These are phyloP conservation scores for Pelusios castaneus DNA, from an alignment of 2,113 vertebrate genomes.

Conservation along the genomic window DNA sequence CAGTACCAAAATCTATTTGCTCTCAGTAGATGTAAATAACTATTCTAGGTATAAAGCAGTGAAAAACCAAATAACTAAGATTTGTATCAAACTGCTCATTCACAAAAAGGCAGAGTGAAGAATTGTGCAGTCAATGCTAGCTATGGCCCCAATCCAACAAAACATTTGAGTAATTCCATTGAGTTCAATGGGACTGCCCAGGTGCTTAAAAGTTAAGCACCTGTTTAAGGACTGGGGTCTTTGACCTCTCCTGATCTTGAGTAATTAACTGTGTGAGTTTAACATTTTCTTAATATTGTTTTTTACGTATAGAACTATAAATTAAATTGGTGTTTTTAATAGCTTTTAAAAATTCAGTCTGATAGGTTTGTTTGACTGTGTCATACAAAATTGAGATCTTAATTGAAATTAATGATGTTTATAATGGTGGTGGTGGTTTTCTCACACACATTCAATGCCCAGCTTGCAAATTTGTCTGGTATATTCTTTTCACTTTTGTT, in stretches of 20 bases:
- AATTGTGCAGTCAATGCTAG: neutral
- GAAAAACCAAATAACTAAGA: neutral
- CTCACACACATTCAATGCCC: neutral
- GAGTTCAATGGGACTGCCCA: neutral
- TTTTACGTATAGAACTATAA: neutral
- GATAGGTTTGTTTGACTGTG: neutral
- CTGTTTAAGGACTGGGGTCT: neutral
- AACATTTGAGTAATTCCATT: neutral
- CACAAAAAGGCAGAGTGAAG: neutral
- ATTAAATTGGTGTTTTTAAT: neutral
- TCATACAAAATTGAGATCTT: neutral
- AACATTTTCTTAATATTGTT: neutral
- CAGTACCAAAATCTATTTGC: neutral
- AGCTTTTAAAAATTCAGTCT: neutral
- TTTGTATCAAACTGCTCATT: neutral
- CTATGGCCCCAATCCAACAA: neutral
- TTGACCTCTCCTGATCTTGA: neutral
- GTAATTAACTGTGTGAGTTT: neutral
- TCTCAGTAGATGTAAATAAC: neutral
- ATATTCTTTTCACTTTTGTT: constrained; percentile 42
- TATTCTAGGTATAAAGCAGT: neutral
- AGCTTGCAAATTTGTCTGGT: neutral
- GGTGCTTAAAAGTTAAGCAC: neutral
- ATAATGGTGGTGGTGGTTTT: neutral
- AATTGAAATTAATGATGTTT: neutral